Percentiles rank a stretch among this genome's conserved stretches.
Conservation (phyloP, 2,113 vertebrate genomes). For the Reinhardtius hippoglossoides region DNA sequence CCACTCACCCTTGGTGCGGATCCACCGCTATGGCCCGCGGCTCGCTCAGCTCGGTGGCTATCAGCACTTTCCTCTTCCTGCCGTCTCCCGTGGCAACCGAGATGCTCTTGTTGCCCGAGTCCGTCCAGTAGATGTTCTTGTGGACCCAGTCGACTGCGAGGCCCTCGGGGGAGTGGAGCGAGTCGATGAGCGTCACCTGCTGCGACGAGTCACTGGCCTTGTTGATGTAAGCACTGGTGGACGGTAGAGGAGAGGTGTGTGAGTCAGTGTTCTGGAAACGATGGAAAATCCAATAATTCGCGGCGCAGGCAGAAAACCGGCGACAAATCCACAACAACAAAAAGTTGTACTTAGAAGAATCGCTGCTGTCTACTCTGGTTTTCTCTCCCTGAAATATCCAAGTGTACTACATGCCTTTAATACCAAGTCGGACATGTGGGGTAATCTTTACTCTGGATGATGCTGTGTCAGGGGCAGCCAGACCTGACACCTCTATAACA, state of each 20-base stretch:
- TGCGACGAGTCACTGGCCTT: slow-evolving; percentile 90
- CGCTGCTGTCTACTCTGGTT: not conserved
- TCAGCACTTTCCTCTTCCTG: slow-evolving; percentile 89
- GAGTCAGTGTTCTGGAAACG: not conserved
- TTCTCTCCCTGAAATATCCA: not conserved
- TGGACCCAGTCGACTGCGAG: slow-evolving; percentile 98
- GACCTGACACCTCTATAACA: slow-evolving; percentile 49
- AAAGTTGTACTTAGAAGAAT: not conserved
- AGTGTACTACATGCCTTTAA: not conserved
- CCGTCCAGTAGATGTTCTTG: slow-evolving; percentile 98
- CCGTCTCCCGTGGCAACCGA: slow-evolving; percentile 94
- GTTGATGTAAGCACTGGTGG: slow-evolving; percentile 92
- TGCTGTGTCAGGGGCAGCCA: slow-evolving; percentile 50
- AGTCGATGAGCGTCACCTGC: slow-evolving; percentile 91
- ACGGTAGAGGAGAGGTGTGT: not conserved
- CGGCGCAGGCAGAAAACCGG: not conserved
- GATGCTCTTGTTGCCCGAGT: slow-evolving; percentile 96
- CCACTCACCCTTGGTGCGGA: slow-evolving; percentile 89
- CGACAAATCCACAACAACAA: slow-evolving; percentile 6
- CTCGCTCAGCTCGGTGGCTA: slow-evolving; percentile 90
- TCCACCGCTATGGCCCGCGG: slow-evolving; percentile 95
- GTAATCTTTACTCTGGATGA: slow-evolving; percentile 25
- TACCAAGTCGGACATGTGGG: not conserved
- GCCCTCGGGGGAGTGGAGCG: slow-evolving; percentile 93
- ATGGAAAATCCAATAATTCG: not conserved